Evolutionary conservation across 2,797 vertebrate species (phyloP).

Genomic region (Scomberomorus guttatus): DNA sequence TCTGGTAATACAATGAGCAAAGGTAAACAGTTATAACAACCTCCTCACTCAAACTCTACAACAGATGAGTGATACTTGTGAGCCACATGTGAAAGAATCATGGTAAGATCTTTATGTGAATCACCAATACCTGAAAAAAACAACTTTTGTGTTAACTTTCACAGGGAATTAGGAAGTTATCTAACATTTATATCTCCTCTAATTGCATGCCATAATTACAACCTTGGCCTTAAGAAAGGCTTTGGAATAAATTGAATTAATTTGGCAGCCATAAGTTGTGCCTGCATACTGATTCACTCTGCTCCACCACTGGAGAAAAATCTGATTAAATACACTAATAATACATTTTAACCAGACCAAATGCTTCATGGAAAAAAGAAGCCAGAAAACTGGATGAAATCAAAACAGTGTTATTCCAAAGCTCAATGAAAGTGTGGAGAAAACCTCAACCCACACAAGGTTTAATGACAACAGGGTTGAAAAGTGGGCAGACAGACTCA

Average conservation of each 20-base stretch:
- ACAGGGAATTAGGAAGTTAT: constrained; percentile 68
- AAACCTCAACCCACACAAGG: constrained; percentile 17
- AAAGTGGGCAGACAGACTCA: constrained; percentile 20
- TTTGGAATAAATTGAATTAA: constrained; percentile 82
- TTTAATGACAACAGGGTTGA: constrained; percentile 16
- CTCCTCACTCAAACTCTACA: constrained; percentile 17
- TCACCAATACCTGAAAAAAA: constrained; percentile 58
- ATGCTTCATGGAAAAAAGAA: constrained; percentile 30
- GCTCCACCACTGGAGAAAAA: constrained; percentile 66
- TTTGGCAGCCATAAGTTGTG: constrained; percentile 75
- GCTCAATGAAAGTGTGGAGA: constrained; percentile 1
- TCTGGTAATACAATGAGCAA: constrained; percentile 52
- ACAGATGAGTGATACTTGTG: constrained; percentile 56
- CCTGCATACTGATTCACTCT: constrained; percentile 72
- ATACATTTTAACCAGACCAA: constrained; percentile 62
- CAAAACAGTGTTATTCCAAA: constrained; percentile 37
- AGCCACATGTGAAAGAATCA: constrained; percentile 9
- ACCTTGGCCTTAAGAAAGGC: constrained; percentile 79
- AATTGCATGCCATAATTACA: constrained; percentile 83
- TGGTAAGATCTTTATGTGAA: constrained; percentile 67
- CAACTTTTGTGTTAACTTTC: constrained; percentile 68
- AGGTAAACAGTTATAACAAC: constrained; percentile 45
- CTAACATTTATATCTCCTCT: constrained; percentile 78
- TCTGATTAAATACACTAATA: constrained; percentile 74
- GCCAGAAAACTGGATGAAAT: constrained; percentile 30